Conservation (phyloP, 2,113 vertebrate genomes). For the Bufo bufo region DNA sequence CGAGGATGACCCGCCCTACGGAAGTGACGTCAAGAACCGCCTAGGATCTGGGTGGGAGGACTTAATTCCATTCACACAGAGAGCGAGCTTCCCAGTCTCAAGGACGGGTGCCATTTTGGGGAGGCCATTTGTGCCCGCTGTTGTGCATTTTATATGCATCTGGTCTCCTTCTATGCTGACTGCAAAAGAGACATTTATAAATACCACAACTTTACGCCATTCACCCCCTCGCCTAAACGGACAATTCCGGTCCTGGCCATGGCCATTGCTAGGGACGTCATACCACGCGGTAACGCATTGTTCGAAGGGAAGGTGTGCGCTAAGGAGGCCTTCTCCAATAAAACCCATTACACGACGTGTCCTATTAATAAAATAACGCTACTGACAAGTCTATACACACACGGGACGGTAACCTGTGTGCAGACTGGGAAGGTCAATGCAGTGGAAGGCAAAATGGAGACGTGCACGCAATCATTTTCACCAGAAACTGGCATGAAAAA, state of each 20-base stretch:
- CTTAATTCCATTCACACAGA: background rate
- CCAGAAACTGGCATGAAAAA: no score
- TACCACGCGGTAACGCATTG: constrained; percentile 17
- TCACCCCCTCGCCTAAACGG: background rate
- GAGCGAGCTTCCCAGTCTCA: background rate
- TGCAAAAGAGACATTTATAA: background rate
- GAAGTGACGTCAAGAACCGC: constrained; percentile 30
- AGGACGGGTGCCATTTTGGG: background rate
- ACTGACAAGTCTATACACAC: no score
- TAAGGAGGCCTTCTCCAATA: no score
- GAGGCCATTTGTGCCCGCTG: background rate
- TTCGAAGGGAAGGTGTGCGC: background rate
- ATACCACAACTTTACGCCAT: rapidly evolving
- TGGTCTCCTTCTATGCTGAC: background rate
- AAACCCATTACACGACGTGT: no score
- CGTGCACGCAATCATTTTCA: no score
- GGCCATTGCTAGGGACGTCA: no score
- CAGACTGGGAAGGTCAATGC: no score
- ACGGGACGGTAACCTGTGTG: no score
- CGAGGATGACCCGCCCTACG: constrained; percentile 7
- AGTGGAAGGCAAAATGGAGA: no score
- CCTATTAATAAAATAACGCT: no score
- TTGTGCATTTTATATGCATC: background rate
- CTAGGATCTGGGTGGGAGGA: background rate
- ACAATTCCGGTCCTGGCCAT: background rate